phyloP scores from a whole-genome alignment of 2,797 vertebrate species.

The Lagodon rhomboides region DNA sequence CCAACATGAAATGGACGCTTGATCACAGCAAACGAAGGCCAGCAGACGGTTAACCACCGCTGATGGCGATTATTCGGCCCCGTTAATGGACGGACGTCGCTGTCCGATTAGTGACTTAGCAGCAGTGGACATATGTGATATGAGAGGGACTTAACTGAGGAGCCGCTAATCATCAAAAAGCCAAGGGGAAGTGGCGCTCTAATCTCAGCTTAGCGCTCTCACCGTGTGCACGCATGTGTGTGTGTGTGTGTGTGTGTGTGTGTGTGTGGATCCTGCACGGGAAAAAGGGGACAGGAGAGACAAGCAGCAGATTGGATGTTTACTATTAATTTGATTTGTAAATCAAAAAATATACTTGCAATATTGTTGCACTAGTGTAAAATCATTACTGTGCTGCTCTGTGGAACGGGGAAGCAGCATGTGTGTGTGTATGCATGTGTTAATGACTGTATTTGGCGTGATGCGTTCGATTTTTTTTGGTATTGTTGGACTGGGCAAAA shows the following conservation, averaged over 20 bases:
- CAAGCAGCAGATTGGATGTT: slow-evolving; percentile 37
- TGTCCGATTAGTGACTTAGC: slow-evolving; percentile 84
- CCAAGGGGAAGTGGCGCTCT: slow-evolving; percentile 82
- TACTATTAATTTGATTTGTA: slow-evolving; percentile 30
- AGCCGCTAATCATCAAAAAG: slow-evolving; percentile 85
- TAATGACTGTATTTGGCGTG: slow-evolving; percentile 1
- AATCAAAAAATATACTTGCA: slow-evolving; percentile 14
- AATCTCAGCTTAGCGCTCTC: slow-evolving; percentile 84
- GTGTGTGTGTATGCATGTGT: slow-evolving; percentile 3
- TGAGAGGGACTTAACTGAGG: slow-evolving; percentile 82
- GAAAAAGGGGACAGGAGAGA: slow-evolving; percentile 21
- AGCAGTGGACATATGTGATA: slow-evolving; percentile 82
- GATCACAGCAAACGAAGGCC: slow-evolving; percentile 70
- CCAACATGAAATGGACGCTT: slow-evolving; percentile 70
- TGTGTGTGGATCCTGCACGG: slow-evolving; percentile 24
- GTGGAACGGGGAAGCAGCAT: slow-evolving; percentile 2
- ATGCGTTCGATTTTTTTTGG: slow-evolving; percentile 24
- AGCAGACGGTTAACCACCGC: slow-evolving; percentile 74
- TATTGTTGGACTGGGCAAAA: slow-evolving; percentile 25
- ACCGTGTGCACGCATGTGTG: slow-evolving; percentile 44
- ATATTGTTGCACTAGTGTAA: slow-evolving; percentile 22
- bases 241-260: slow-evolving; percentile 38
- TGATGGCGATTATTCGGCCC: slow-evolving; percentile 76
- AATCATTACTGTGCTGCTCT: neutral
- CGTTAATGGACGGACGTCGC: slow-evolving; percentile 79